Evolutionary conservation across 2,797 vertebrate species (phyloP).

Genomic region (Enteromius afrohamiltoni): DNA sequence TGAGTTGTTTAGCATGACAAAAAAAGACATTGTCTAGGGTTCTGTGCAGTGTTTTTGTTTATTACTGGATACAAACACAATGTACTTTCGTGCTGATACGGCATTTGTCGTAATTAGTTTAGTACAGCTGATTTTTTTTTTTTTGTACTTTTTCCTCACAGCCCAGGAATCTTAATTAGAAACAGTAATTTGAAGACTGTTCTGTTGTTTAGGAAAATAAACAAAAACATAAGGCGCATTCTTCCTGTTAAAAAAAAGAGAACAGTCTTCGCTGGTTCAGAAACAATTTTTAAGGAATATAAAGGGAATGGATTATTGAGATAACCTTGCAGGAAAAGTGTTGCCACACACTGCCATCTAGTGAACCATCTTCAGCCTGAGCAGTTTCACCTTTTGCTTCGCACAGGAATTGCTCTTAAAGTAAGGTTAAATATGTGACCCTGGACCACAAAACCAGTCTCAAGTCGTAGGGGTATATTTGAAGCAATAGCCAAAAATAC

Average conservation of each 20-base stretch:
- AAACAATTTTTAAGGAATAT: neutral
- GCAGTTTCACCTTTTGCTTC: neutral
- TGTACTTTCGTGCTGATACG: neutral
- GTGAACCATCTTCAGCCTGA: conserved; percentile 54
- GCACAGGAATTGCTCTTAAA: neutral
- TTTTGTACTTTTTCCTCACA: conserved; percentile 23
- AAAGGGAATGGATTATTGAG: neutral
- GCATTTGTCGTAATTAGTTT: conserved; percentile 11
- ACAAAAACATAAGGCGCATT: neutral
- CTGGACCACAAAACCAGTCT: too few relatives aligned
- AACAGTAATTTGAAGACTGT: conserved; percentile 28
- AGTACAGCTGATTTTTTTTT: neutral
- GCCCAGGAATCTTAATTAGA: conserved; percentile 55
- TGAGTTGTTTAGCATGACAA: neutral
- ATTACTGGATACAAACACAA: neutral
- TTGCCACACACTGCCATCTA: conserved; percentile 75
- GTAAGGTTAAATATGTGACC: neutral
- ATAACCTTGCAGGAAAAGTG: conserved; percentile 25
- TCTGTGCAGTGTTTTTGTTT: neutral
- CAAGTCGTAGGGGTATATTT: too few relatives aligned
- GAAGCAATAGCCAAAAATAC: too few relatives aligned
- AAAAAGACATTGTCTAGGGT: neutral
- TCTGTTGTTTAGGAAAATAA: conserved; percentile 25
- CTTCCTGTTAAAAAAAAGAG: neutral
- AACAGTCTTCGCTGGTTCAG: neutral